Evolutionary conservation across 2,888 invertebrate genomes (phyloP), one percentile per base, ranked within the genome.

Genomic region (Chrysina gloriosa): DNA sequence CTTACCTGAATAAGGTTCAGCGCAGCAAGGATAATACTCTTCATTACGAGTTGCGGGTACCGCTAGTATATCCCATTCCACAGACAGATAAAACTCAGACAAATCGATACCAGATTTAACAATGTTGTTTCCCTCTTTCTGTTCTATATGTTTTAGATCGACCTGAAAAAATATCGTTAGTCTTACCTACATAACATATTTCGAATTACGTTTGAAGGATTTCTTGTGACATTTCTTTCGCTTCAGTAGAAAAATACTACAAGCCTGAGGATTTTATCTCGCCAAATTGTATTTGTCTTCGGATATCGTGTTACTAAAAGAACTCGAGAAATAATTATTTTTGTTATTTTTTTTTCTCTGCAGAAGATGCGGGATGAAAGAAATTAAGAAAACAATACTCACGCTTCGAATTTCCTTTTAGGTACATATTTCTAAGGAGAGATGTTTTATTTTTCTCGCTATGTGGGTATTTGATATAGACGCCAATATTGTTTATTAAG

Each of bases 51-150:
- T 91, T 0, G 96, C 96, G 4, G 95, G 96, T 29, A 97, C 97
- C 80, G 95, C 95, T 3, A 98, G 86, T 74, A 98, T 94, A 81
- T 98, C 98, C 98, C 98, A 98, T 84, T 98, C 98, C 0, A 98
- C 97, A 0, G 96, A 96, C 69, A 95, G 87, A 82, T 98, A 98
- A 85, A 98, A 98, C 84, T 97, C 97, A 75, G 92, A 93, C 73
- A 98, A 86, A 84, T 98, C 97, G 78, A 98, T 97, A 58, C 95
- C 95, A 58, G 92, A 89, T 78, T 90, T 89, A 0, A 96, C 95
- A 39, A 95, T 84, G 81, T 94, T 95, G 79, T 91, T 94, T 47
- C 95, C 95, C n/a, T 91, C 85, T 50, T 87, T 86, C 84, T 95
- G 91, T 70, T 92, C 92, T 88, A 95, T 92, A 80, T 96, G 96